Percentiles rank a stretch among this genome's conserved stretches.
phyloP scores from a whole-genome alignment of 2,113 vertebrate genomes.

The Oryzias javanicus region DNA sequence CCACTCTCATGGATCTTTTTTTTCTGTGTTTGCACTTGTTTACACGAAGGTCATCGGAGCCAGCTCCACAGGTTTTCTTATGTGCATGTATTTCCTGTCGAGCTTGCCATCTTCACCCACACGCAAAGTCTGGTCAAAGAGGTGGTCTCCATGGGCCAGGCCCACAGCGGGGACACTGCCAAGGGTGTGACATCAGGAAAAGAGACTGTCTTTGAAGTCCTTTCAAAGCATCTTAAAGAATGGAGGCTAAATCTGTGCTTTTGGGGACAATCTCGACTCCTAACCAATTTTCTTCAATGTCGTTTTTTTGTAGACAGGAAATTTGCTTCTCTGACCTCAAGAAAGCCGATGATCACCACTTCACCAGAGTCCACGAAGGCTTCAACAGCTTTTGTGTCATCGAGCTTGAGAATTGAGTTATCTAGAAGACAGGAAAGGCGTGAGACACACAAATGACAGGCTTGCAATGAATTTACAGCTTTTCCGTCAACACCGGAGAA shows the following conservation, averaged over 20 bases:
- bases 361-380: slow-evolving; percentile 82
- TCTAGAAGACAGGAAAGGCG: slow-evolving; percentile 54
- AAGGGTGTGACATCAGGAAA: slow-evolving; percentile 58
- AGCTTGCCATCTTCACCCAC: slow-evolving; percentile 58
- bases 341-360: slow-evolving; percentile 86
- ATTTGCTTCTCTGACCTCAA: slow-evolving; percentile 83
- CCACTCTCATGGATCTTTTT: slow-evolving; percentile 30
- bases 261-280: slow-evolving; percentile 7
- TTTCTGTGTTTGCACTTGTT: slow-evolving; percentile 44
- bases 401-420: slow-evolving; percentile 54
- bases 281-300: slow-evolving; percentile 34
- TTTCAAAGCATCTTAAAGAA: slow-evolving; percentile 26
- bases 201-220: slow-evolving; percentile 33
- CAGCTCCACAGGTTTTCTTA: slow-evolving; percentile 71
- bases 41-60: slow-evolving; percentile 46
- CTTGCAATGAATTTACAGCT: too few species aligned
- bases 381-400: slow-evolving; percentile 57
- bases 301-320: slow-evolving; percentile 15
- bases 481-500: too few species aligned
- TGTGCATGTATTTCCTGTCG: slow-evolving; percentile 56
- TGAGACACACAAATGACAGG: neutral
- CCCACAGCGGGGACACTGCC: slow-evolving; percentile 32
- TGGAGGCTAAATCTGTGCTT: slow-evolving; percentile 26
- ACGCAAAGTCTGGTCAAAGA: slow-evolving; percentile 62
- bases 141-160: slow-evolving; percentile 40